phyloP scores from a whole-genome alignment of 1,140 invertebrate species.

The Lepidotrigona ventralis region DNA sequence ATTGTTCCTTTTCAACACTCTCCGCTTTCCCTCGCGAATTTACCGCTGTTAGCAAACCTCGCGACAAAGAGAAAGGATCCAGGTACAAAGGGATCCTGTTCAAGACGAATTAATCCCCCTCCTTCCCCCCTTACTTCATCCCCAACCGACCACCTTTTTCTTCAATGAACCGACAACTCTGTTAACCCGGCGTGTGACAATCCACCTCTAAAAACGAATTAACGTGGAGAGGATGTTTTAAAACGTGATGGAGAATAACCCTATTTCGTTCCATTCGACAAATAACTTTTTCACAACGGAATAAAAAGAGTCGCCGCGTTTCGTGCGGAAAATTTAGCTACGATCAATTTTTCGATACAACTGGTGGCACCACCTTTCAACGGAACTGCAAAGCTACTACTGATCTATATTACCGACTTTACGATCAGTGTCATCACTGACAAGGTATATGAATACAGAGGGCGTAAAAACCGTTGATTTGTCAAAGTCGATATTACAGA shows the following conservation, averaged over 20 bases:
- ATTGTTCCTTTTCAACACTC: neutral
- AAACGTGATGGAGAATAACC: neutral
- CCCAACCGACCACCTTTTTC: neutral
- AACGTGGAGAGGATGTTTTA: neutral
- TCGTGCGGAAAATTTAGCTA: neutral
- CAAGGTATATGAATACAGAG: too few relatives aligned
- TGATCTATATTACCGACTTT: neutral
- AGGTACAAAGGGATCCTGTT: slow-evolving; percentile 14
- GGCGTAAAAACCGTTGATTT: too few relatives aligned
- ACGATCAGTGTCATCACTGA: neutral
- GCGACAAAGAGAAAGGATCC: neutral
- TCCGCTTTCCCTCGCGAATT: neutral
- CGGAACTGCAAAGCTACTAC: neutral
- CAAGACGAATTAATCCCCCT: slow-evolving; percentile 9
- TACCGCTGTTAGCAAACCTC: neutral
- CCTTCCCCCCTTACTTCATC: neutral
- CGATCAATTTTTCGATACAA: neutral
- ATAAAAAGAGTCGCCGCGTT: neutral
- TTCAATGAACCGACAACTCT: neutral
- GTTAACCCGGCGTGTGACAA: slow-evolving; percentile 15
- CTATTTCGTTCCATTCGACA: neutral
- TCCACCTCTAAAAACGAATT: neutral
- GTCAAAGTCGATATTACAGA: neutral
- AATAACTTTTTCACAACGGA: neutral
- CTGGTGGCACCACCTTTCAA: neutral